Evolutionary conservation across 2,888 invertebrate genomes (phyloP).

Genomic region (Folsomia candida): DNA sequence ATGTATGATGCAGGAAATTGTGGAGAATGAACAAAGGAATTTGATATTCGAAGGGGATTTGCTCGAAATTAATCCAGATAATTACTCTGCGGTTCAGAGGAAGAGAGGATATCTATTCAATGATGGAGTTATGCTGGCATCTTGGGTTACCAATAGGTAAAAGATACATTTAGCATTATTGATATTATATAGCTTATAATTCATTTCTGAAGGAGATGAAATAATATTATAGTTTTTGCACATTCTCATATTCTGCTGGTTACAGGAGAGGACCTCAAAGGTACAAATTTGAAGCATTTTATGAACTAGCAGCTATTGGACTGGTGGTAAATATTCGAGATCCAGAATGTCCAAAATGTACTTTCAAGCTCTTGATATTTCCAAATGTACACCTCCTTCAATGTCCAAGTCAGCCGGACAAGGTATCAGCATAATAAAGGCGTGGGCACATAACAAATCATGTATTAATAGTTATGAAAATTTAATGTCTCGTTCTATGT

Average conservation of each 20-base stretch:
- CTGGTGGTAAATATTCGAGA: constrained; percentile 86
- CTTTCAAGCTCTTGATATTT: constrained; percentile 90
- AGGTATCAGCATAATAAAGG: constrained; percentile 28
- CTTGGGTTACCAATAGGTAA: constrained; percentile 68
- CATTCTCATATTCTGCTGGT: no score
- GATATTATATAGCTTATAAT: no score
- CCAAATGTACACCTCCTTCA: constrained; percentile 58
- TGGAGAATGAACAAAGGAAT: constrained; percentile 71
- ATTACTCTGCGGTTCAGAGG: constrained; percentile 79
- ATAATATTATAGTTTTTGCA: no score
- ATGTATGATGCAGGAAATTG: constrained; percentile 60
- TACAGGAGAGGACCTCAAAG: constrained; percentile 69
- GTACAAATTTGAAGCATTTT: constrained; percentile 78
- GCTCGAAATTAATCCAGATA: constrained; percentile 82
- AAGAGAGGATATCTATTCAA: constrained; percentile 90
- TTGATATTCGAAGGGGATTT: constrained; percentile 90
- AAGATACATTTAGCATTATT: not conserved
- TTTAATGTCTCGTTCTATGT: no score
- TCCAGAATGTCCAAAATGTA: constrained; percentile 82
- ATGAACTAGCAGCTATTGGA: constrained; percentile 83
- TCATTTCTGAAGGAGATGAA: not conserved
- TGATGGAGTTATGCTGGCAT: constrained; percentile 86
- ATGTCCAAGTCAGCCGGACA: constrained; percentile 50
- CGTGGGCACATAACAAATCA: not conserved
- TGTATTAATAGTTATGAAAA: no score